Percentiles rank a stretch among this genome's conserved stretches.
Evolutionary conservation across 2,797 vertebrate species (phyloP).

Genomic region (Enoplosus armatus): DNA sequence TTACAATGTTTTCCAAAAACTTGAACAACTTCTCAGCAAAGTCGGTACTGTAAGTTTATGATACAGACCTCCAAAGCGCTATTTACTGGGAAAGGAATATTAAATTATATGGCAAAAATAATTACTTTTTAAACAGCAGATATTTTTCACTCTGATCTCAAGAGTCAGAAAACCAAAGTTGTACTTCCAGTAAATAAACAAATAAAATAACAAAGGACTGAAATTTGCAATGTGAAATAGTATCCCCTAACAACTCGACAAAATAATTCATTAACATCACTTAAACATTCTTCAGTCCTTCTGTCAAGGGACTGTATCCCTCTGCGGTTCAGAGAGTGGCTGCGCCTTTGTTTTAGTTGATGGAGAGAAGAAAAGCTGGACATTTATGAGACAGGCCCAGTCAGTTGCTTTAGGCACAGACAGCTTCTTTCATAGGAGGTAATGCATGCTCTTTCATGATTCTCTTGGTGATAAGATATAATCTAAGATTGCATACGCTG

Average conservation of each 20-base stretch:
- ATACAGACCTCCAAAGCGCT: neutral
- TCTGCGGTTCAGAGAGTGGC: constrained; percentile 25
- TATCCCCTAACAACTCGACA: neutral
- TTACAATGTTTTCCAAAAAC: constrained; percentile 42
- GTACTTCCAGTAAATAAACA: neutral
- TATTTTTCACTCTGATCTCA: neutral
- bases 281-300: constrained; percentile 13
- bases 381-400: constrained; percentile 57
- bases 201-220: neutral
- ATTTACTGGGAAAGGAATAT: neutral
- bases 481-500: constrained; percentile 74
- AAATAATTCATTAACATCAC: neutral
- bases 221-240: neutral
- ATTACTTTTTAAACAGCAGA: neutral
- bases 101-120: neutral
- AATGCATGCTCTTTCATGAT: constrained; percentile 80
- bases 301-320: constrained; percentile 5
- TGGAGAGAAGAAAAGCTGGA: constrained; percentile 58
- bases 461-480: constrained; percentile 68
- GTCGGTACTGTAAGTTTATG: neutral
- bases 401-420: constrained; percentile 69
- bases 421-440: constrained; percentile 65
- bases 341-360: constrained; percentile 48
- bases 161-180: neutral
- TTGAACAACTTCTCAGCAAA: constrained; percentile 8